Conservation (phyloP, 2,797 vertebrate genomes). For the Coregonus ussuriensis region DNA sequence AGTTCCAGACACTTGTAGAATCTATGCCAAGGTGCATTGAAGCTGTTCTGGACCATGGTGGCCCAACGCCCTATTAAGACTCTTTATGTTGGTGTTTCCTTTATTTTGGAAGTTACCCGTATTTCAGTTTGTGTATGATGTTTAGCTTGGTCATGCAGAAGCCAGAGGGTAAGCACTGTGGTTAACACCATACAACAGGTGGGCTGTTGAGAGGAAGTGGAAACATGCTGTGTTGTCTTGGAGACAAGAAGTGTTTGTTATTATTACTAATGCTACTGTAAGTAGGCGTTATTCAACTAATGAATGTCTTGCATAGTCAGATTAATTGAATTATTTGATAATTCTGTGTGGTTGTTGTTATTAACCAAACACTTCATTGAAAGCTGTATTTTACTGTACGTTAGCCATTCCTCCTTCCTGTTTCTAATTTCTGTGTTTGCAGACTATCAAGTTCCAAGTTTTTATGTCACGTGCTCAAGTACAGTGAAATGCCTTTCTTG, state of each 20-base stretch:
- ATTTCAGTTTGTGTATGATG: slow-evolving; percentile 56
- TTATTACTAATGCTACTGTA: no score
- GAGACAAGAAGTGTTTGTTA: not conserved
- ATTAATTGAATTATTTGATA: not conserved
- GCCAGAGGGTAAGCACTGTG: not conserved
- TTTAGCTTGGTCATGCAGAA: slow-evolving; percentile 16
- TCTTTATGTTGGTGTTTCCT: no score
- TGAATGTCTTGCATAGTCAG: not conserved
- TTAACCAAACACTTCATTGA: not conserved
- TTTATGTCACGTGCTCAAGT: no score
- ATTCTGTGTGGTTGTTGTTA: not conserved
- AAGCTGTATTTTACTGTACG: not conserved
- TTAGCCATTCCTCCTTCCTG: not conserved
- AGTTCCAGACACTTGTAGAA: no score
- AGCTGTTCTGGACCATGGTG: no score
- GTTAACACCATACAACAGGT: slow-evolving; percentile 16
- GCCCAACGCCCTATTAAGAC: no score
- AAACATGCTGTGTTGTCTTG: not conserved
- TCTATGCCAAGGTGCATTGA: no score
- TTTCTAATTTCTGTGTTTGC: not conserved
- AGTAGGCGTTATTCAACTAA: no score
- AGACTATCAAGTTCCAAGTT: not conserved
- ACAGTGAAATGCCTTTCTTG: no score
- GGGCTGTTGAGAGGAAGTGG: not conserved
- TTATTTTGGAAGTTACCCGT: no score